Evolutionary conservation across 2,797 vertebrate genomes (phyloP), one percentile per base, ranked within the genome.

Genomic region (Psittacula derbiana): DNA sequence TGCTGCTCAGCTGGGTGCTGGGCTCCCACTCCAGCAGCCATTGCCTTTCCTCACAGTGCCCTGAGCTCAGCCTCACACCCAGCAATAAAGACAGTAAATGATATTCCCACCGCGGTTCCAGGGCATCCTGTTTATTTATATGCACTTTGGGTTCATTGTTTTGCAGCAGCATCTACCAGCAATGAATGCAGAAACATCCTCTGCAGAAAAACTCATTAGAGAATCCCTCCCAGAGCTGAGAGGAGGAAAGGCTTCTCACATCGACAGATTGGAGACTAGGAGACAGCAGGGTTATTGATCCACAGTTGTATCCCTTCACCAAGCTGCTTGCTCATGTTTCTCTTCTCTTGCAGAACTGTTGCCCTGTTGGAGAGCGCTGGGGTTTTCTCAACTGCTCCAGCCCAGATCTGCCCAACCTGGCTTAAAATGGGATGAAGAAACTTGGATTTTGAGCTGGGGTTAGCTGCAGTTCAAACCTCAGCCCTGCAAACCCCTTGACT

Each of bases 401-500:
- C 50, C 58, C 65, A 66, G 53, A 90, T 92, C 75, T 95, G 72
- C 87, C 72, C 41, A 49, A 28, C 60, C 7, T 31, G 58, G 50
- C 58, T 84, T 85, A 41, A 86, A 92, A 73, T 2, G 40, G n/a
- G 36, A 88, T 62, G 55, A 90, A 86, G 30, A 76, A 57, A 86
- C 86, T 38, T 72, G 70, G 66, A 73, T 81, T 95, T 90, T 47
- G 21, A 50, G 5, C 43, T 18, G 41, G 24, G 86, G 73, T 86
- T 94, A 93, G n/a, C 66, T 79, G 31, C n/a, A 93, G 88, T 88
- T 95, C 90, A 92, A 62, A 79, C 73, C 80, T 94, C 93, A 79
- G 80, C 66, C 76, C 44, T 93, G 62, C 58, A 86, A 81, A 81
- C 20, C 50, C 93, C 33, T 81, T 66, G 62, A 74, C 70, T 94